Conservation (phyloP, 2,797 vertebrate genomes). For the Acipenser transmontanus region DNA sequence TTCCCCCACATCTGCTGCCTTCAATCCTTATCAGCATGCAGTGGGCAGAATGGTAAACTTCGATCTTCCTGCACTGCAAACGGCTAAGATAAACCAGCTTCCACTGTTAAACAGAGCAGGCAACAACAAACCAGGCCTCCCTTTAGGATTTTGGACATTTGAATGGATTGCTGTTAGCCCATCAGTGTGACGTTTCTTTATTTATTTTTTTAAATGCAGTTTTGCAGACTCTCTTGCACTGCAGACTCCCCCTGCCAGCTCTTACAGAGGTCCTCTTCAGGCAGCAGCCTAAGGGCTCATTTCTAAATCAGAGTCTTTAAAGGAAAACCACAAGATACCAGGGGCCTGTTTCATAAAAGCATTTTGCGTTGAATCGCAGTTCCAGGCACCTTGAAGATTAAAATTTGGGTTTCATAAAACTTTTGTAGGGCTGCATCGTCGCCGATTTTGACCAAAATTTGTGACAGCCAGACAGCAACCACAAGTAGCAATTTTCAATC, state of each 20-base stretch:
- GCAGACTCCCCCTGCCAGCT: background rate
- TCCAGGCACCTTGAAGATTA: no score
- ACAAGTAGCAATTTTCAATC: no score
- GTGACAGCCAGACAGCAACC: no score
- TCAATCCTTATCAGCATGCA: conserved; percentile 4
- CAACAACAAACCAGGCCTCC: conserved; percentile 11
- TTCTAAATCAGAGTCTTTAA: conserved; percentile 22
- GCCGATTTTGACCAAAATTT: no score
- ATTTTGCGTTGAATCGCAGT: no score
- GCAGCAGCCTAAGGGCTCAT: conserved; percentile 15
- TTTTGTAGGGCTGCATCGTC: no score
- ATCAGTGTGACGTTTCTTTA: background rate
- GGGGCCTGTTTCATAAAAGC: background rate
- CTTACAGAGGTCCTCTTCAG: conserved; percentile 8
- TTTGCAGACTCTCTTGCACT: background rate
- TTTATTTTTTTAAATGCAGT: background rate
- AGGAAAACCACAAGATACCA: conserved; percentile 24
- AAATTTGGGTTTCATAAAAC: no score
- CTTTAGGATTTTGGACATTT: background rate
- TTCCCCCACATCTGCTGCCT: background rate
- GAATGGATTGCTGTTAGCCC: background rate
- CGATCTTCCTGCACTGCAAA: conserved; percentile 7
- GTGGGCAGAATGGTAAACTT: background rate
- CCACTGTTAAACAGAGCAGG: conserved; percentile 6
- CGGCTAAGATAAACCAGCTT: conserved; percentile 13